These are phyloP conservation scores for Cavia porcellus DNA, from an alignment of 2,113 vertebrate genomes.

Conservation along the genomic window DNA sequence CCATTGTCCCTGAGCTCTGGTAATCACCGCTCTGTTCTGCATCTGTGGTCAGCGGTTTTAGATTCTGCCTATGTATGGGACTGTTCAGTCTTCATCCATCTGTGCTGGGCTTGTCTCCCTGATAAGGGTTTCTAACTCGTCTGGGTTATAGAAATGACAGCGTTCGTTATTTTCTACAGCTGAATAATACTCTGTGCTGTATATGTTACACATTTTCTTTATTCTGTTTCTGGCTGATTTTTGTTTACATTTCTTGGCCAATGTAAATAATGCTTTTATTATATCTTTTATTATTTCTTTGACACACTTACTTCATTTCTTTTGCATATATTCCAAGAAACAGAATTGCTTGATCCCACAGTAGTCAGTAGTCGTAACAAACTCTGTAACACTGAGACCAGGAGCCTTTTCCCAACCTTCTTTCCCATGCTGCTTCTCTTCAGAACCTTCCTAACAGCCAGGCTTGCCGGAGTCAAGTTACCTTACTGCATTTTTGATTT, in stretches of 20 bases:
- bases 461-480: background rate
- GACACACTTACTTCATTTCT: background rate
- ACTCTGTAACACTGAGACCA: too few relatives aligned
- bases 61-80: background rate
- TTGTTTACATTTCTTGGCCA: too few relatives aligned
- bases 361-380: background rate
- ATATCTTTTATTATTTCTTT: background rate
- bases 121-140: background rate
- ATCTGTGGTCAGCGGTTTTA: background rate
- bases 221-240: background rate
- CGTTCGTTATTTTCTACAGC: background rate
- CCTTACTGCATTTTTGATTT: background rate
- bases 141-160: background rate
- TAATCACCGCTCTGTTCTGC: background rate
- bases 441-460: background rate
- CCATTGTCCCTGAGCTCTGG: background rate
- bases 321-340: background rate
- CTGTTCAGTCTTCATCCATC: background rate
- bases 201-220: background rate
- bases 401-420: too few relatives aligned
- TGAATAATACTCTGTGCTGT: background rate
- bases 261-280: background rate
- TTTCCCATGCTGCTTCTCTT: background rate
- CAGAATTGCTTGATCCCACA: background rate
- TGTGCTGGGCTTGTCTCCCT: background rate